Percentiles rank a stretch among this genome's conserved stretches.
Evolutionary conservation across 2,797 vertebrate genomes (phyloP).

Genomic region (Coregonus suidteri): DNA sequence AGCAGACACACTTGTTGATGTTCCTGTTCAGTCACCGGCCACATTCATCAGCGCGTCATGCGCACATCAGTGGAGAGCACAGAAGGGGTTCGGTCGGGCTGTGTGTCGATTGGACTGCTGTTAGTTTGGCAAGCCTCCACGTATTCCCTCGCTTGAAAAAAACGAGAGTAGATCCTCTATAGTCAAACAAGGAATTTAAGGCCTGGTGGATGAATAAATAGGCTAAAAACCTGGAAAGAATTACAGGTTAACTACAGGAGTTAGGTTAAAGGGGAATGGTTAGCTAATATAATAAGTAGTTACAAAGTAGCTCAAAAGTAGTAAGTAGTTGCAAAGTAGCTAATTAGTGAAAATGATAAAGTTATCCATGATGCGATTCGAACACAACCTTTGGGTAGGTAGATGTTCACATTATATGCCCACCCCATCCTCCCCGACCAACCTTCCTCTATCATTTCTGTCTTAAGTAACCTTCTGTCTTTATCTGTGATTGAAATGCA

Average conservation of each 20-base stretch:
- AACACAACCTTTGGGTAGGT: no score
- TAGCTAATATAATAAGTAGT: no score
- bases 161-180: not conserved
- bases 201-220: not conserved
- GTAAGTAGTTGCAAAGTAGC: no score
- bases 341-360: no score
- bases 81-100: constrained; percentile 30
- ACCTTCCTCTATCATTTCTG: no score
- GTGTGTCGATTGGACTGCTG: constrained; percentile 37
- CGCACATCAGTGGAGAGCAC: not conserved
- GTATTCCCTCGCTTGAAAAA: constrained; percentile 7
- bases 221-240: not conserved
- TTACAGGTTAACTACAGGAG: not conserved
- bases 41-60: not conserved
- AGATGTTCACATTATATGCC: no score
- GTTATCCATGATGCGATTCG: no score
- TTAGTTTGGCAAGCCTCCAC: constrained; percentile 28
- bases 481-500: no score
- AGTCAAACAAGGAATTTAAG: not conserved
- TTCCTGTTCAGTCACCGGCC: constrained; percentile 8
- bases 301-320: no score
- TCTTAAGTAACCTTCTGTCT: no score
- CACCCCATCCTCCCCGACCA: no score
- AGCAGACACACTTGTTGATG: constrained; percentile 50
- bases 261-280: no score